phyloP scores from a whole-genome alignment of 2,113 vertebrate genomes.

The Elephas maximus region DNA sequence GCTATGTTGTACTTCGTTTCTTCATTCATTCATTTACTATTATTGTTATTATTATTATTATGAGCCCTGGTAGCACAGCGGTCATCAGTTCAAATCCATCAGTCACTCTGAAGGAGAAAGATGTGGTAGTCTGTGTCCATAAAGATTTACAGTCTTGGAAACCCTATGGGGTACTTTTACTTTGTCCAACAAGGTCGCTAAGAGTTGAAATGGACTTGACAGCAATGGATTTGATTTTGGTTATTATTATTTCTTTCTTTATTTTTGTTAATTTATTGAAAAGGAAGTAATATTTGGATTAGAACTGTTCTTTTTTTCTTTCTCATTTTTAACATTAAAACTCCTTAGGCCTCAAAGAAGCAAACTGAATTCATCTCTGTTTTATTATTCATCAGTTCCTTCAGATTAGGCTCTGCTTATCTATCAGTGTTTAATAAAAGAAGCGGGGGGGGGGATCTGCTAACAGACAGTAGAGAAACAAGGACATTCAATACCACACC shows the following conservation, averaged over 20 bases:
- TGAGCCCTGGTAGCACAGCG: background rate
- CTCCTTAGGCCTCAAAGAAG: background rate
- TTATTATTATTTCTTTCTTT: background rate
- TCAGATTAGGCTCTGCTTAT: background rate
- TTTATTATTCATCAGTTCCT: background rate
- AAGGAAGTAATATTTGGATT: background rate
- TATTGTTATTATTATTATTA: too few species aligned
- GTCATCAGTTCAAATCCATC: background rate
- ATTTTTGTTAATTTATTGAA: background rate
- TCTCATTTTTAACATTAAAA: background rate
- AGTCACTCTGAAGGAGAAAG: background rate
- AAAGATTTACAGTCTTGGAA: too few species aligned
- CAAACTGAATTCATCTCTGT: background rate
- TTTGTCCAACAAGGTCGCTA: background rate
- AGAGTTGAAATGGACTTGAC: background rate
- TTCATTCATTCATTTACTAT: too few species aligned
- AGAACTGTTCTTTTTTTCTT: background rate
- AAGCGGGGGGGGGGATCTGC: too few species aligned
- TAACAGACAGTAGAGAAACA: background rate
- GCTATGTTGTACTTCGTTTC: background rate
- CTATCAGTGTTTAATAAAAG: accelerated
- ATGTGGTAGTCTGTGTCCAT: background rate
- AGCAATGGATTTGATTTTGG: background rate
- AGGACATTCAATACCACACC: accelerated
- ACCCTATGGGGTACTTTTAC: background rate